Conservation (phyloP, 1,140 invertebrate genomes). For the Listronotus oregonensis region DNA sequence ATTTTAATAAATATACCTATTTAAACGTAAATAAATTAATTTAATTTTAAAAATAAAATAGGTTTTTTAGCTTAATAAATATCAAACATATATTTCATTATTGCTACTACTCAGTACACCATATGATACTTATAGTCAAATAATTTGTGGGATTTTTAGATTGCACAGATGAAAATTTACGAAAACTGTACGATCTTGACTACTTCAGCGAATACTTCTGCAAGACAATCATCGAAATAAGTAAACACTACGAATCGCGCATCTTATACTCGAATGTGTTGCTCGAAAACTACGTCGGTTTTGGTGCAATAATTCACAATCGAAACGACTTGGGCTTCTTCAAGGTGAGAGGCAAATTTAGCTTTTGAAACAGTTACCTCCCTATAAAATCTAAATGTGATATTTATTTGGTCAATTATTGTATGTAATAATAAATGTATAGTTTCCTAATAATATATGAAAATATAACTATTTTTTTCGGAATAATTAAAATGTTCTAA, state of each 20-base stretch:
- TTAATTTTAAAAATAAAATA: too few species aligned
- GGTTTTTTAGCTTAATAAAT: too few species aligned
- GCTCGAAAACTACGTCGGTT: slow-evolving; percentile 78
- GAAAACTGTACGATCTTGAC: slow-evolving; percentile 63
- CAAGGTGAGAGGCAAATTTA: slow-evolving; percentile 82
- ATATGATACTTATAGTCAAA: too few species aligned
- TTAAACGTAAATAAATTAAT: too few species aligned
- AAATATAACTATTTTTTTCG: background rate
- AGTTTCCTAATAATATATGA: slow-evolving; percentile 12
- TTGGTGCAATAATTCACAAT: slow-evolving; percentile 82
- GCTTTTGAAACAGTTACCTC: slow-evolving; percentile 67
- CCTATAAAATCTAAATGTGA: slow-evolving; percentile 32
- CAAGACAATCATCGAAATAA: slow-evolving; percentile 55
- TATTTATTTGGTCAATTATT: slow-evolving; percentile 41
- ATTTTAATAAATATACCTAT: too few species aligned
- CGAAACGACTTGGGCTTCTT: slow-evolving; percentile 83
- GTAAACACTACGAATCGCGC: slow-evolving; percentile 55
- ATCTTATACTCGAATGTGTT: slow-evolving; percentile 74
- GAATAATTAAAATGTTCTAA: slow-evolving; percentile 5
- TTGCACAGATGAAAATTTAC: slow-evolving; percentile 52
- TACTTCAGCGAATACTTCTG: slow-evolving; percentile 62
- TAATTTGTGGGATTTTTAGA: slow-evolving; percentile 44
- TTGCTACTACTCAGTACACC: too few species aligned
- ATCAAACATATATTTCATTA: too few species aligned
- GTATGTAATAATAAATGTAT: slow-evolving; percentile 11